Conservation (phyloP, 2,888 invertebrate genomes). For the Syritta pipiens region DNA sequence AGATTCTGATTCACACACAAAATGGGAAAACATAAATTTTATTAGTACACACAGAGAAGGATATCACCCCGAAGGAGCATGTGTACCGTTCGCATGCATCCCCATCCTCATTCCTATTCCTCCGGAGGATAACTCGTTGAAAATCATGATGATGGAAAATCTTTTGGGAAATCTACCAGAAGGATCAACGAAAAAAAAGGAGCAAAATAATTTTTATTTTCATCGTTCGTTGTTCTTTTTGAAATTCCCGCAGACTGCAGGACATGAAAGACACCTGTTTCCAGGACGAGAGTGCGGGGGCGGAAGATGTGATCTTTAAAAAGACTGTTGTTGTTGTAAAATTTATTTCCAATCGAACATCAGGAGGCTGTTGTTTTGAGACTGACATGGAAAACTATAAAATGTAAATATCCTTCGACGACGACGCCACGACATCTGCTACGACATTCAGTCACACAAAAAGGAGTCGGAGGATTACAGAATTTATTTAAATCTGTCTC, state of each 20-base stretch:
- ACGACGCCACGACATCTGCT: conserved; percentile 18
- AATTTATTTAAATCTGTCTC: conserved; percentile 43
- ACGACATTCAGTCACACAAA: neutral
- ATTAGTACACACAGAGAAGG: conserved; percentile 13
- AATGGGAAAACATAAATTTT: conserved; percentile 52
- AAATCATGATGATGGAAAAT: conserved; percentile 51
- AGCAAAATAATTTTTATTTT: neutral
- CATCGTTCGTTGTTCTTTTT: conserved; percentile 5
- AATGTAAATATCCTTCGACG: neutral
- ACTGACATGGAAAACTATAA: conserved; percentile 3
- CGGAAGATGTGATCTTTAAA: neutral
- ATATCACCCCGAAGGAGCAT: too few species aligned
- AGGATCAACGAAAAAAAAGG: conserved; percentile 8
- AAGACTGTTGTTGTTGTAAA: conserved; percentile 8
- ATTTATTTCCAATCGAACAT: conserved; percentile 13
- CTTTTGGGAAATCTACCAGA: conserved; percentile 59
- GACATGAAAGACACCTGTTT: conserved; percentile 58
- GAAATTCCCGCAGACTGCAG: conserved; percentile 6
- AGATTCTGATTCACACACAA: conserved; percentile 14
- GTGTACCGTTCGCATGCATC: too few species aligned
- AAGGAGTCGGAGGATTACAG: neutral
- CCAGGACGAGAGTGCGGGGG: neutral
- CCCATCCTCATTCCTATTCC: conserved; percentile 11
- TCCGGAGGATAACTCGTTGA: conserved; percentile 55
- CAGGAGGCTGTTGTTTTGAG: conserved; percentile 9